Evolutionary conservation across 2,113 vertebrate species (phyloP).

Genomic region (Ceyx cyanopectus): DNA sequence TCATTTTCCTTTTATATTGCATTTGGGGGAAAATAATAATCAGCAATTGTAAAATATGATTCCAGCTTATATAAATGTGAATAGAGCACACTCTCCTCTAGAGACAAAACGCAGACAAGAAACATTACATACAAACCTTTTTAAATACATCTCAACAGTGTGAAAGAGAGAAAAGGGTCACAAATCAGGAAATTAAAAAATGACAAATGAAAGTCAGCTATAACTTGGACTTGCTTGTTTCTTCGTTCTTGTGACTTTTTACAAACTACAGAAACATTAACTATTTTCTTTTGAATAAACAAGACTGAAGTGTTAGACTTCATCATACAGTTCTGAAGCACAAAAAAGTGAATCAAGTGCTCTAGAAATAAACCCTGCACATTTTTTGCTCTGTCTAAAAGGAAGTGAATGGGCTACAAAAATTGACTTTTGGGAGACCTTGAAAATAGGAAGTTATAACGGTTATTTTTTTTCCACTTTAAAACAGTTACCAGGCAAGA

Average conservation of each 20-base stretch:
- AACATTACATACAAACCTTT: slow-evolving; percentile 66
- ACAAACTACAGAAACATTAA: slow-evolving; percentile 10
- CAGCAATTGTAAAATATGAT: slow-evolving; percentile 58
- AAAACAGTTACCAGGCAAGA: neutral
- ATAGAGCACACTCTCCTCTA: slow-evolving; percentile 63
- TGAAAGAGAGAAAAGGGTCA: slow-evolving; percentile 65
- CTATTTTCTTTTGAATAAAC: neutral
- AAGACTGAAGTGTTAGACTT: slow-evolving; percentile 31
- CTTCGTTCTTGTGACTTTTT: slow-evolving; percentile 45
- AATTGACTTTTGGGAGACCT: neutral
- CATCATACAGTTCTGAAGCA: slow-evolving; percentile 54
- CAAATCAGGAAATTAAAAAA: slow-evolving; percentile 58
- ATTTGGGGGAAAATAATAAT: slow-evolving; percentile 42
- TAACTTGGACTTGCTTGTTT: slow-evolving; percentile 41
- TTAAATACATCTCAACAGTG: slow-evolving; percentile 71
- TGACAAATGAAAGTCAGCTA: slow-evolving; percentile 35
- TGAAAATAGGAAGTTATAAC: slow-evolving; percentile 8
- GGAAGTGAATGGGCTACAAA: neutral
- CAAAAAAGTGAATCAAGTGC: slow-evolving; percentile 55
- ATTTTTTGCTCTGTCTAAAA: slow-evolving; percentile 7
- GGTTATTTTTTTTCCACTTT: slow-evolving; percentile 7
- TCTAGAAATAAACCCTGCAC: slow-evolving; percentile 39
- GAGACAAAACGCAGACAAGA: slow-evolving; percentile 67
- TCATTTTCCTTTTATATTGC: slow-evolving; percentile 55
- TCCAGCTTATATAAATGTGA: slow-evolving; percentile 78